Evolutionary conservation across 64 coral and sea anemone genomes (phyloP).

Genomic region (Trachythela sp.): DNA sequence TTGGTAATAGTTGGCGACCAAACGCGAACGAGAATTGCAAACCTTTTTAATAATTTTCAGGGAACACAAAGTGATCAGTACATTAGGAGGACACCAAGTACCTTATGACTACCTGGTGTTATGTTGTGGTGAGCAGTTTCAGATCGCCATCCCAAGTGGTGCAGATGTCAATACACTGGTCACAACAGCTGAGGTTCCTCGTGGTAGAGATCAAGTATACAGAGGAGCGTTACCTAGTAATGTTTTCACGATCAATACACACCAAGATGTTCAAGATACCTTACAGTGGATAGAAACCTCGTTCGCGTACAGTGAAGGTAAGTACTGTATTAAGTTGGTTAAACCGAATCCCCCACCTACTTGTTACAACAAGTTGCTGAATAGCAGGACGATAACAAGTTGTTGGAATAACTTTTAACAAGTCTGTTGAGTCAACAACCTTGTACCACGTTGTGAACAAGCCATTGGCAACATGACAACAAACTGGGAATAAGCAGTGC

Average conservation of each 20-base stretch:
- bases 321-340: neutral
- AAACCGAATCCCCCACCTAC: neutral
- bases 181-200: conserved; percentile 80
- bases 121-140: conserved; percentile 86
- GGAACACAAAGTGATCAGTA: conserved; percentile 64
- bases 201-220: conserved; percentile 45
- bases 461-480: no score
- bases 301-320: conserved; percentile 64
- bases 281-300: conserved; percentile 63
- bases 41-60: conserved; percentile 15
- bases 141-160: conserved; percentile 73
- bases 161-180: conserved; percentile 88
- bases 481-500: no score
- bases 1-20: neutral
- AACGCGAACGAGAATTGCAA: neutral
- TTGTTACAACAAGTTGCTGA: no score
- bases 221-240: conserved; percentile 56
- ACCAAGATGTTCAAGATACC: conserved; percentile 53
- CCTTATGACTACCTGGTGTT: conserved; percentile 93
- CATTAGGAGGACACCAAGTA: conserved; percentile 58
- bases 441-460: no score
- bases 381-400: no score
- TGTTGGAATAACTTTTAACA: no score
- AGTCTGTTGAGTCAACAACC: no score
- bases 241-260: conserved; percentile 71